phyloP scores from a whole-genome alignment of 2,888 invertebrate genomes.

The Ditula angustiorana region DNA sequence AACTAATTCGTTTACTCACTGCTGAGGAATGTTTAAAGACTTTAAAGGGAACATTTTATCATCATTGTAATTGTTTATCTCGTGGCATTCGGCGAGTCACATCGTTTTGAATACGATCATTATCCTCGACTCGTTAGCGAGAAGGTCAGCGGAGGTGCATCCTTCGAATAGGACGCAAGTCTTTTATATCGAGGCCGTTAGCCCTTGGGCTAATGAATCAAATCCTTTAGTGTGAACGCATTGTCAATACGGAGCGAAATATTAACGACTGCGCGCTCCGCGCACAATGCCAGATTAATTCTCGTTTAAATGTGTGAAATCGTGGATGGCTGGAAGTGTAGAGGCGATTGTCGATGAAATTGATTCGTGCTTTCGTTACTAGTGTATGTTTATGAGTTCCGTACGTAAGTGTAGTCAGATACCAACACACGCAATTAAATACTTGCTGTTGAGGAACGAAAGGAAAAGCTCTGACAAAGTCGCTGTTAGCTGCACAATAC shows the following conservation, averaged over 20 bases:
- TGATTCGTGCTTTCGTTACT: slow-evolving; percentile 6
- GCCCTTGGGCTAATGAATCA: slow-evolving; percentile 80
- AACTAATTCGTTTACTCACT: slow-evolving; percentile 20
- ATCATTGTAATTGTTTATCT: slow-evolving; percentile 56
- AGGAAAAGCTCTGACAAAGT: too few species aligned
- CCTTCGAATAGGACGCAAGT: slow-evolving; percentile 73
- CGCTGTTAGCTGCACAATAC: too few species aligned
- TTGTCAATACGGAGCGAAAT: slow-evolving; percentile 79
- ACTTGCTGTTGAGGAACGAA: too few species aligned
- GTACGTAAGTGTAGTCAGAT: background rate
- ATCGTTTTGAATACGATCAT: slow-evolving; percentile 76
- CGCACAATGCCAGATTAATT: slow-evolving; percentile 78
- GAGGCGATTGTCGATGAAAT: slow-evolving; percentile 20
- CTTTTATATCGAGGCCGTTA: slow-evolving; percentile 79
- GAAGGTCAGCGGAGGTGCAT: slow-evolving; percentile 74
- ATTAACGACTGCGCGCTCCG: slow-evolving; percentile 68
- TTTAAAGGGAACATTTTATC: slow-evolving; percentile 58
- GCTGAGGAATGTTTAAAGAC: slow-evolving; percentile 47
- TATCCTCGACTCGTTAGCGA: slow-evolving; percentile 79
- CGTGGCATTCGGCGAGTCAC: slow-evolving; percentile 65
- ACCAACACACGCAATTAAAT: too few species aligned
- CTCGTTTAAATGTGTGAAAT: slow-evolving; percentile 77
- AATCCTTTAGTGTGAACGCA: slow-evolving; percentile 71
- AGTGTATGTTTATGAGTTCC: background rate
- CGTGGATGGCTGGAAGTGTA: slow-evolving; percentile 54